Conservation (phyloP, 2,888 invertebrate genomes). For the Andrena minutula region DNA sequence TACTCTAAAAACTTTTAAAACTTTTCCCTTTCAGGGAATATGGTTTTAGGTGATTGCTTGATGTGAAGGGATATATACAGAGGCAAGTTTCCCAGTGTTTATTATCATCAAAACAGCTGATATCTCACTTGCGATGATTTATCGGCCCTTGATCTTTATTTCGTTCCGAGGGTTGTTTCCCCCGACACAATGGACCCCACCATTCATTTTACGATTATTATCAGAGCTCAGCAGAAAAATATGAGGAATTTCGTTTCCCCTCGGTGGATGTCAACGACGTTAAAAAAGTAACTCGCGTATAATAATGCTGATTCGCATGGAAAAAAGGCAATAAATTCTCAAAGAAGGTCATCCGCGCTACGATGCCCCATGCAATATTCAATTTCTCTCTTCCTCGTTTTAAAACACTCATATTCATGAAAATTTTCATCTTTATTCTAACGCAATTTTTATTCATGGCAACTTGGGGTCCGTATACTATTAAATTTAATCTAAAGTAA, state of each 20-base stretch:
- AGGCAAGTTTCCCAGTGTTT: not conserved
- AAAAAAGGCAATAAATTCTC: not conserved
- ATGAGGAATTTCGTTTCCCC: not conserved
- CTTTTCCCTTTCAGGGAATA: not conserved
- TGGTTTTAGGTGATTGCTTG: not conserved
- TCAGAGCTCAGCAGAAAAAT: not conserved
- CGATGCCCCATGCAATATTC: not conserved
- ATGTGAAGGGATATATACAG: not conserved
- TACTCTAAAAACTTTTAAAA: not conserved
- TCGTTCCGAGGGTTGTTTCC: not conserved
- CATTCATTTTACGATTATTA: constrained; percentile 20
- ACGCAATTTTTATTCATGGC: not conserved
- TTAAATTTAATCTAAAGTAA: not conserved
- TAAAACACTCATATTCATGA: not conserved
- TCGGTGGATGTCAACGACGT: too few relatives aligned
- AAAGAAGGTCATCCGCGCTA: not conserved
- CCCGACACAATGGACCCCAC: not conserved
- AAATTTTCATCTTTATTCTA: not conserved
- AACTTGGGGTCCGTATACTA: not conserved
- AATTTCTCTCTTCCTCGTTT: not conserved
- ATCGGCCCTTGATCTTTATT: constrained; percentile 24
- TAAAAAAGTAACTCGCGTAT: not conserved
- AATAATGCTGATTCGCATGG: not conserved
- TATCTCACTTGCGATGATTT: constrained; percentile 10
- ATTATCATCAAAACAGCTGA: not conserved